A percentile compares a stretch with the other conserved stretches of the same genome.
These are phyloP conservation scores for Hippocampus guttulatus DNA, from an alignment of 2,113 vertebrate species.

Conservation along the genomic window DNA sequence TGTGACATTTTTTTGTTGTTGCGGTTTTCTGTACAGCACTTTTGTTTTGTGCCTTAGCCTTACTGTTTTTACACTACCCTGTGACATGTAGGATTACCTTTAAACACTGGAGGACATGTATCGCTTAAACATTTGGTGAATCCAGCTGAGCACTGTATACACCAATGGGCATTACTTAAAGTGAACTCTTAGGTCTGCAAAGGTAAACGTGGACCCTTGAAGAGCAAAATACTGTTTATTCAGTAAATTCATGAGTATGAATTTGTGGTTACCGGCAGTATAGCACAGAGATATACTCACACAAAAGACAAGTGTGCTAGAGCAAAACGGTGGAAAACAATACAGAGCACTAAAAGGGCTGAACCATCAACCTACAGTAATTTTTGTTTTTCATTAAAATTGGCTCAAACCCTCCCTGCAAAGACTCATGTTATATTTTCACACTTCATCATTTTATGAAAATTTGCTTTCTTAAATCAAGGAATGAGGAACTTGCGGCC, in stretches of 20 bases:
- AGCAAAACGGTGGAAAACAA: background rate
- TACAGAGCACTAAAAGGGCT: conserved; percentile 28
- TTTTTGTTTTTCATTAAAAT: conserved; percentile 12
- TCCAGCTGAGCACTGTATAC: background rate
- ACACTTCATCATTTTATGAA: background rate
- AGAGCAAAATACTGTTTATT: background rate
- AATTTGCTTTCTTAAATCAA: no score
- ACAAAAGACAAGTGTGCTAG: background rate
- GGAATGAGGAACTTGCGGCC: no score
- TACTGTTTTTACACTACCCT: conserved; percentile 37
- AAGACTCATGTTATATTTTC: conserved; percentile 5
- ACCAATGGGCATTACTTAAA: conserved; percentile 9
- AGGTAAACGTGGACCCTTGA: background rate
- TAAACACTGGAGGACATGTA: conserved; percentile 7
- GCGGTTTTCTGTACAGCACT: conserved; percentile 15
- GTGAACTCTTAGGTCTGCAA: background rate
- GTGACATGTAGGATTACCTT: conserved; percentile 4
- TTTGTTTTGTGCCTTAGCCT: conserved; percentile 50
- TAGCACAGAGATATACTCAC: background rate
- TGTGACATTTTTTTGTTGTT: conserved; percentile 19
- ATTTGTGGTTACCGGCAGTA: background rate
- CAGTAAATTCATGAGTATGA: background rate
- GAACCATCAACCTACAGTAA: background rate
- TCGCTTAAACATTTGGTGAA: conserved; percentile 4
- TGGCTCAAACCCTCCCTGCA: background rate